Base-by-base conservation (phyloP, 2,888 invertebrate species). In the Lasioglossum vierecki region DNA sequence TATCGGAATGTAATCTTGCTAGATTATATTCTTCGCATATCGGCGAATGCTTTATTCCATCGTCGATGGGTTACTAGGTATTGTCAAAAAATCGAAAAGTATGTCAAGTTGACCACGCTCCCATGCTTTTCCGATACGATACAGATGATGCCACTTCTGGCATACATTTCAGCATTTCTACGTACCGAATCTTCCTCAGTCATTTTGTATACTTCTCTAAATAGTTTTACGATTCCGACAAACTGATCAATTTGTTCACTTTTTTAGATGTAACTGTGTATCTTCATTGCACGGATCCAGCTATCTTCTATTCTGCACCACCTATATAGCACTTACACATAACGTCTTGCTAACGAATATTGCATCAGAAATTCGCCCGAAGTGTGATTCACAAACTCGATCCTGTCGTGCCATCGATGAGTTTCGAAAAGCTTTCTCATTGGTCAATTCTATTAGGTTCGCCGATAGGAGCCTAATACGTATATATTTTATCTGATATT, bases 131-230 rank as follows among this genome's bases (percentile, higher is more conserved):
- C 44, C 35, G 30, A 76, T 80, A 72, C 26, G 30, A 68, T 39
- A 74, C 2, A 18, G 49, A 76, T 41, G 73, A 76, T 41, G 73
- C 73, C 49, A 60, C 41, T 11, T 15, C 26, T 26, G 57, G 22
- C 49, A 49, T 68, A 82, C 6, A 3, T 60, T 63, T 13, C 6
- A 39, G 49, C 63, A 72, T 82, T 75, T 39, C 57, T 90, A 88
- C 91, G 93, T 95, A 96, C 96, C 92, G 95, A 95, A 89, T 96
- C 96, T 92, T 96, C 96, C 92, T 96, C 96, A 35, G 96, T 95
- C 96, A 96, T 96, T 92, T 92, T 94, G 72, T 46, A 68, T 78
- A 60, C 49, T 76, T 13, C 8, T 81, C 13, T 68, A 77, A 75
- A 78, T 35, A 46, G 72, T 73, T 72, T 26, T 35, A 30, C 70